Base-by-base conservation (phyloP, 2,113 vertebrate genomes). In the Choloepus hoffmanni region DNA sequence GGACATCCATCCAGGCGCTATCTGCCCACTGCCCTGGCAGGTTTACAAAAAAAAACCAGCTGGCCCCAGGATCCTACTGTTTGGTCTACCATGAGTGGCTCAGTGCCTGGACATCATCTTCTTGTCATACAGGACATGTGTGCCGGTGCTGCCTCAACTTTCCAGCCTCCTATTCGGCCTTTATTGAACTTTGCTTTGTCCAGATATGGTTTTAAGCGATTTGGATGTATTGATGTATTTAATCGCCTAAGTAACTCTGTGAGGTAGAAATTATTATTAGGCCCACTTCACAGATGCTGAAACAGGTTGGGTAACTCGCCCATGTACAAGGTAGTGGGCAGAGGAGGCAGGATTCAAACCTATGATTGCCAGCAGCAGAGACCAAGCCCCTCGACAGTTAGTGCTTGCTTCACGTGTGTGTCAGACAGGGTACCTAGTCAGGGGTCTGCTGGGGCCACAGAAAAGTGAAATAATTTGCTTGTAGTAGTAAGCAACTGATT, bases 1-100 rank as follows among this genome's bases (percentile, higher is more conserved):
- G 48, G 24, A 7, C 1, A 0, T 55, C 50, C 36, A 0, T 26
- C 3, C 2, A 30, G 77, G 68, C 33, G 30, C 0, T 0, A 5
- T 76, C 3, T 68, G 12, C 24, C 33, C 1, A 0, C 0, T 0
- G 1, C 92, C 11, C 0, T 0, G 2, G 11, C 2, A 33, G 2
- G 43, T 43, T 8, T 8, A 19, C 12, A 36, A 33, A 30, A 55
- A 0, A 4, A 55, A 9, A 40, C 45, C 83, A 7, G 23, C 60
- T 28, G 1, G 4, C 2, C 26, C 50, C 9, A 4, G 24, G 33
- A 4, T 3, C 45, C 53, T 7, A 0, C 45, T 2, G 36, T 43
- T 15, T 63, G 45, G 72, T 36, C 68, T 73, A 21, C 86, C 9
- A 1, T 26, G 6, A n/a, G 72, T 14, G 12, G 48, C 0, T 13